Evolutionary conservation across 2,888 invertebrate species (phyloP).

Genomic region (Ceratothoa steindachneri): DNA sequence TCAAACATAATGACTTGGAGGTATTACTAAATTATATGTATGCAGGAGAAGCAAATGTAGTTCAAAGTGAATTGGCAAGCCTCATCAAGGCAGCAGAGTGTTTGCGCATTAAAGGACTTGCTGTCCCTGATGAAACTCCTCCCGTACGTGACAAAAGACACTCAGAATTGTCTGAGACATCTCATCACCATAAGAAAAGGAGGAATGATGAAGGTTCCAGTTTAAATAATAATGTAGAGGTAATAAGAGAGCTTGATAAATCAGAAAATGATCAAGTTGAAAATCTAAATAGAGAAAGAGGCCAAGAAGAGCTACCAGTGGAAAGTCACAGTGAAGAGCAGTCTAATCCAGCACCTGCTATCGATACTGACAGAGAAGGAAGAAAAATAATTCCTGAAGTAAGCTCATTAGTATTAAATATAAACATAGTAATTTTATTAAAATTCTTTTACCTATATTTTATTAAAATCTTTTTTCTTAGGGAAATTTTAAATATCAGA

Average conservation of each 20-base stretch:
- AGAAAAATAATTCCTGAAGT: too few relatives aligned
- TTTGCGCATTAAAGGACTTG: slow-evolving; percentile 21
- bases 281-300: background rate
- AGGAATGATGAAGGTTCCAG: background rate
- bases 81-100: slow-evolving; percentile 24
- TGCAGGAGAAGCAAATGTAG: slow-evolving; percentile 22
- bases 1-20: slow-evolving; percentile 13
- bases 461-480: too few relatives aligned
- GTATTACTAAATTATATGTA: slow-evolving; percentile 25
- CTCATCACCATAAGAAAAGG: background rate
- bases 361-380: too few relatives aligned
- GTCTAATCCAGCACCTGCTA: too few relatives aligned
- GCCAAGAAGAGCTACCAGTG: background rate
- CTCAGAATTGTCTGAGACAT: background rate
- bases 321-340: background rate
- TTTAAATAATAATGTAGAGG: background rate
- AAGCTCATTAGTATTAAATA: too few relatives aligned
- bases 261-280: background rate
- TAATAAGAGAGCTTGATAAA: background rate
- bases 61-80: slow-evolving; percentile 18
- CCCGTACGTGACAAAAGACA: slow-evolving; percentile 15
- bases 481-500: too few relatives aligned
- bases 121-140: slow-evolving; percentile 22
- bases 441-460: too few relatives aligned
- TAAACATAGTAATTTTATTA: too few relatives aligned